Evolutionary conservation across 1,140 invertebrate genomes (phyloP).

Genomic region (Leptinotarsa lineolata): DNA sequence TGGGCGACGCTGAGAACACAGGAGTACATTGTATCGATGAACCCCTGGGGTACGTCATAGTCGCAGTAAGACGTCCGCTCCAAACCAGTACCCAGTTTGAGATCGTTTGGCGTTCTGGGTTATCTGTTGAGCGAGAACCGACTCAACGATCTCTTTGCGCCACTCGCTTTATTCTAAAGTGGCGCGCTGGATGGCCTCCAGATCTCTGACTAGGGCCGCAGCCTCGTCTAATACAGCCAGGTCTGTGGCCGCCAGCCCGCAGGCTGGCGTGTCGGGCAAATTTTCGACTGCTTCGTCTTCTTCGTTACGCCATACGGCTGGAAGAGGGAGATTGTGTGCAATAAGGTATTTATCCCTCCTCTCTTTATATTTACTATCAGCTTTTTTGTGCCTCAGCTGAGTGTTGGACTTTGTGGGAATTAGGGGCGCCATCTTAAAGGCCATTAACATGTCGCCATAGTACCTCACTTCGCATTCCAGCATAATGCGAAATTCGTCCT

Average conservation of each 20-base stretch:
- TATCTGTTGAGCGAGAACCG: neutral
- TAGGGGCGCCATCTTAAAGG: neutral
- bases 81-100: neutral
- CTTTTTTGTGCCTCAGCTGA: neutral
- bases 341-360: neutral
- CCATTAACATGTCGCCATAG: neutral
- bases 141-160: neutral
- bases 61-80: too few species aligned
- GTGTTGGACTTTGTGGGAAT: neutral
- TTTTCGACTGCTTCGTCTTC: too few species aligned
- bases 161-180: slow-evolving; percentile 46
- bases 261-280: neutral
- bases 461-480: neutral
- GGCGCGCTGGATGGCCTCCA: slow-evolving; percentile 39
- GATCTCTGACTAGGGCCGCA: neutral
- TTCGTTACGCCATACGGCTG: neutral
- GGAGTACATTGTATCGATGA: neutral
- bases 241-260: neutral
- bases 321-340: neutral
- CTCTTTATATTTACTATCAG: neutral
- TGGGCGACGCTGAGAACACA: neutral
- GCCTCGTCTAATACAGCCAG: neutral
- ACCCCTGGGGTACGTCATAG: neutral
- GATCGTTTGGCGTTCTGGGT: neutral
- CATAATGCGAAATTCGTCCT: neutral